Conservation (phyloP, 2,113 vertebrate genomes). For the Lepus americanus region DNA sequence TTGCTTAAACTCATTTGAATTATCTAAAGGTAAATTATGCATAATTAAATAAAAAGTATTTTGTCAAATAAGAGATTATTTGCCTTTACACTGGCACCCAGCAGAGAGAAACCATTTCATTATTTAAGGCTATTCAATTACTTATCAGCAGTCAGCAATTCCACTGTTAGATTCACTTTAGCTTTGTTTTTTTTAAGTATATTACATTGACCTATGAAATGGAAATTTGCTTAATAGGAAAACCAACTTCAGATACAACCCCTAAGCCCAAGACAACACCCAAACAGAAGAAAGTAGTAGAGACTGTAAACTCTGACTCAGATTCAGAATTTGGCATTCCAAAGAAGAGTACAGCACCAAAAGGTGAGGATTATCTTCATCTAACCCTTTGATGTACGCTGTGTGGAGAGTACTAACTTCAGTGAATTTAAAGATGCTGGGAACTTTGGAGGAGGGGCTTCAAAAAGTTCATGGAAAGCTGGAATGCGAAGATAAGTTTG, state of each 20-base stretch:
- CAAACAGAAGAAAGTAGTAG: constrained; percentile 95
- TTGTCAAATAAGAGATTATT: constrained; percentile 43
- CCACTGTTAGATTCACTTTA: constrained; percentile 11
- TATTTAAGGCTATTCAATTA: constrained; percentile 35
- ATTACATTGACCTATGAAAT: constrained; percentile 68
- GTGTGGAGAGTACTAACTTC: neutral
- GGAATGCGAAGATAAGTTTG: too few relatives aligned
- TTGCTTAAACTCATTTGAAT: constrained; percentile 66
- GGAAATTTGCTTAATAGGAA: constrained; percentile 88
- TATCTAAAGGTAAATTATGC: constrained; percentile 49
- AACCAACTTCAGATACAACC: constrained; percentile 88
- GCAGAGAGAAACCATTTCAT: constrained; percentile 25
- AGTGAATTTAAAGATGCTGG: neutral
- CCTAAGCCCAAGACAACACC: constrained; percentile 93
- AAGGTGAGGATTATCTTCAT: constrained; percentile 87
- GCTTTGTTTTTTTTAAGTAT: constrained; percentile 51
- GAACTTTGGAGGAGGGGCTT: too few relatives aligned
- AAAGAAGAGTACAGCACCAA: constrained; percentile 92
- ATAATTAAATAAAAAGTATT: constrained; percentile 60
- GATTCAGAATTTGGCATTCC: constrained; percentile 95
- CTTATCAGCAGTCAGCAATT: constrained; percentile 31
- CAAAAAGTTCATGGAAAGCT: too few relatives aligned
- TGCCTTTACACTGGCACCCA: constrained; percentile 32
- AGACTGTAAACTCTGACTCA: constrained; percentile 94
- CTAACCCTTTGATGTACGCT: neutral